Conservation (phyloP, 2,888 invertebrate genomes). For the Tyria jacobaeae region DNA sequence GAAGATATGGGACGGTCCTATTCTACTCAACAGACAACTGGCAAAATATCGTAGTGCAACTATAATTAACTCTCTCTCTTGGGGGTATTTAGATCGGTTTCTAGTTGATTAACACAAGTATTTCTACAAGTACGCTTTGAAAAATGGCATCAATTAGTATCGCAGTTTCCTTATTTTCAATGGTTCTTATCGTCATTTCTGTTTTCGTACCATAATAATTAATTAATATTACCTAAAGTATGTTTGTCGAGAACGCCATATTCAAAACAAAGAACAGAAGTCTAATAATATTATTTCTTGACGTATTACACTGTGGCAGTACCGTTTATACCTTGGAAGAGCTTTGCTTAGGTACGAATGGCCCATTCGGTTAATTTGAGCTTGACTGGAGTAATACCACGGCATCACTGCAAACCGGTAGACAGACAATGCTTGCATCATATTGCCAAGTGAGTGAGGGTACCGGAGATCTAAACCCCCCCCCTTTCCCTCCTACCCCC, state of each 20-base stretch:
- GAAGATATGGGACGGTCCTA: too few species aligned
- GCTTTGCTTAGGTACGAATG: too few species aligned
- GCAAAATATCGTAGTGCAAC: neutral
- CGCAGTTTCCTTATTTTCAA: constrained; percentile 1
- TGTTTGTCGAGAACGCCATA: neutral
- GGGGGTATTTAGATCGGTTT: neutral
- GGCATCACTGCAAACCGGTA: too few species aligned
- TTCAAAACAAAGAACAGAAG: neutral
- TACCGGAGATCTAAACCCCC: too few species aligned
- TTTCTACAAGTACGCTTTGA: neutral
- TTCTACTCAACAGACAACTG: too few species aligned
- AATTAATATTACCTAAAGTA: neutral
- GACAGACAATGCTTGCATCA: too few species aligned
- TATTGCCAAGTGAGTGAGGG: too few species aligned
- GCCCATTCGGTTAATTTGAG: too few species aligned
- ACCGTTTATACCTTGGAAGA: too few species aligned
- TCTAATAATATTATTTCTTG: neutral
- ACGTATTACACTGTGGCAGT: neutral
- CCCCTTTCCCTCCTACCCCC: too few species aligned
- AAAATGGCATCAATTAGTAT: neutral
- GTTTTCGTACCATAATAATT: neutral
- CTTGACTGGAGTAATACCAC: too few species aligned
- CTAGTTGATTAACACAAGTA: neutral
- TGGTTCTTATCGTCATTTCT: constrained; percentile 1
- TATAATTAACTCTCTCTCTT: neutral